Evolutionary conservation across 1,140 invertebrate genomes (phyloP).

Genomic region (Drosophila hydei): DNA sequence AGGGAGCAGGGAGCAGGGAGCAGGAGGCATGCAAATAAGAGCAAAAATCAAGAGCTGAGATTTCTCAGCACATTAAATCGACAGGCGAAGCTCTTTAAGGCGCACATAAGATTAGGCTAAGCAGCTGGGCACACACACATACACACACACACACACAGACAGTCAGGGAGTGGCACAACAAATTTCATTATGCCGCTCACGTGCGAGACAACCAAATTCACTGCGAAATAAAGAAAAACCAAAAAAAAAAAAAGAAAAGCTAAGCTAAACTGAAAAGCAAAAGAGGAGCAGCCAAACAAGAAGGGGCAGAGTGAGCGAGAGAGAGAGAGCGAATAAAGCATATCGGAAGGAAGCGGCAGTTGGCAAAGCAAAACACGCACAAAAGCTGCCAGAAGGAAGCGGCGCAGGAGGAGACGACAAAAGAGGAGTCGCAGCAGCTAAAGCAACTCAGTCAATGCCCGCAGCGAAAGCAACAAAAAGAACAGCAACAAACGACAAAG

Average conservation of each 20-base stretch:
- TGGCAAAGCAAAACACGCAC: constrained; percentile 58
- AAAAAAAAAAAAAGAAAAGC: constrained; percentile 41
- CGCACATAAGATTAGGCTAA: constrained; percentile 78
- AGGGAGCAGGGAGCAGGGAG: constrained; percentile 17
- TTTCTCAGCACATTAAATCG: constrained; percentile 75
- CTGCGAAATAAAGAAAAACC: constrained; percentile 75
- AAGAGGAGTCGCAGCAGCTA: constrained; percentile 39
- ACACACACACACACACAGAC: constrained; percentile 25
- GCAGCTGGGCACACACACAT: constrained; percentile 69
- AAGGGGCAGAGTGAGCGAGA: constrained; percentile 14
- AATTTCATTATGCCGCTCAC: constrained; percentile 81
- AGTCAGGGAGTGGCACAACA: constrained; percentile 64
- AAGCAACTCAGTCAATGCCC: constrained; percentile 79
- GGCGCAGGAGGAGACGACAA: constrained; percentile 12
- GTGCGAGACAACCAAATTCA: constrained; percentile 83
- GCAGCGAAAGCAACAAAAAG: constrained; percentile 60
- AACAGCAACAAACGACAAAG: constrained; percentile 70
- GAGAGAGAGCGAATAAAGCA: constrained; percentile 33
- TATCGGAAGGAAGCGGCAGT: constrained; percentile 76
- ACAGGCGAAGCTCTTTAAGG: constrained; percentile 71
- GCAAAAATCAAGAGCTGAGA: constrained; percentile 60
- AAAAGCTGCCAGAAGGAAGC: constrained; percentile 34
- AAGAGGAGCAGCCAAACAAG: constrained; percentile 47
- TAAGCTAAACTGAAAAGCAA: constrained; percentile 26
- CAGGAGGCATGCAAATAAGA: constrained; percentile 69